Evolutionary conservation across 1,140 invertebrate genomes (phyloP).

Genomic region (Eupeodes corollae): DNA sequence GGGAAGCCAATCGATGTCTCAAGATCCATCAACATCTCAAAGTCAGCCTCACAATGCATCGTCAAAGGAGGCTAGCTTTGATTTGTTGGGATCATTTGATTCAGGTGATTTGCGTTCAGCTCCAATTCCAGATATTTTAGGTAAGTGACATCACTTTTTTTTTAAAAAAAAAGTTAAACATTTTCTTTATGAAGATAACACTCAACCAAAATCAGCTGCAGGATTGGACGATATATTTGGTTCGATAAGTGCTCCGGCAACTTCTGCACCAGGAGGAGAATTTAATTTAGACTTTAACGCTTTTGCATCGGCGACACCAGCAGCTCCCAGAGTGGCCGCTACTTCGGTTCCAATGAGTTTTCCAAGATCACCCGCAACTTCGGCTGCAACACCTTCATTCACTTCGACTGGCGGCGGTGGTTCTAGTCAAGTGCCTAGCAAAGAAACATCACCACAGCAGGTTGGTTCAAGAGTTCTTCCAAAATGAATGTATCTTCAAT

Average conservation of each 20-base stretch:
- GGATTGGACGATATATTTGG: constrained; percentile 34
- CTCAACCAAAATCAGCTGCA: constrained; percentile 19
- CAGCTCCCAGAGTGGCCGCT: constrained; percentile 1
- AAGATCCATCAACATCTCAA: constrained; percentile 10
- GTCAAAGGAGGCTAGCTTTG: constrained; percentile 42
- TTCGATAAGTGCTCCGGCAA: constrained; percentile 12
- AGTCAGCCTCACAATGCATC: constrained; percentile 27
- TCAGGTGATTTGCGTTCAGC: constrained; percentile 28
- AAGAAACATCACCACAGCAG: constrained; percentile 21
- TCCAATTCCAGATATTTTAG: constrained; percentile 25
- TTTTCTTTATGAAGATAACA: constrained; percentile 8
- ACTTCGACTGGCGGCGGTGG: constrained; percentile 24
- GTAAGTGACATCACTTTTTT: constrained; percentile 6
- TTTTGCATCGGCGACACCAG: neutral
- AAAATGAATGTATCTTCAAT: constrained; percentile 1
- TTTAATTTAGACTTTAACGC: constrained; percentile 13
- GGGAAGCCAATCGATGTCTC: constrained; percentile 24
- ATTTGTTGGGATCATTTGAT: constrained; percentile 50
- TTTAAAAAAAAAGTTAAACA: neutral
- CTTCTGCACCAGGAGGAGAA: neutral
- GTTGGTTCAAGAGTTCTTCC: neutral
- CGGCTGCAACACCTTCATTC: constrained; percentile 19
- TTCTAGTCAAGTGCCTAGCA: constrained; percentile 10
- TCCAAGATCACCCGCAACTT: constrained; percentile 8
- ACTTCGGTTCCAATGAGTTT: constrained; percentile 1